Percentiles rank a stretch among this genome's conserved stretches.
phyloP scores from a whole-genome alignment of 2,888 invertebrate species.

The Isoperla grammatica region DNA sequence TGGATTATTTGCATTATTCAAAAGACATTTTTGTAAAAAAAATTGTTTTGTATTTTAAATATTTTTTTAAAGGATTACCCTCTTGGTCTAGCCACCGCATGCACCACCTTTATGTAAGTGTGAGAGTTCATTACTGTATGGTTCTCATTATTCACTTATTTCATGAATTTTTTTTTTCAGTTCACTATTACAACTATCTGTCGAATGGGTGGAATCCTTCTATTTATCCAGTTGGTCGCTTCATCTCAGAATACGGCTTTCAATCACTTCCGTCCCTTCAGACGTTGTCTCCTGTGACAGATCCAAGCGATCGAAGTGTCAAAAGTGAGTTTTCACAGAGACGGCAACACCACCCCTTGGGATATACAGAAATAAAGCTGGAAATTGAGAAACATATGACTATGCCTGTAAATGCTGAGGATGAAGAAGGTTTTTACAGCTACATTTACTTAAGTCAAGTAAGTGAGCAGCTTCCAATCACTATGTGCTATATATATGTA shows the following conservation, averaged over 20 bases:
- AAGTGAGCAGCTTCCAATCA: no score
- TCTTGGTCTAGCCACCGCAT: no score
- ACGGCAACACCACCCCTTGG: slow-evolving; percentile 81
- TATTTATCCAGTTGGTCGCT: slow-evolving; percentile 74
- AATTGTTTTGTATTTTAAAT: no score
- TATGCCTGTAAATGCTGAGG: slow-evolving; percentile 46
- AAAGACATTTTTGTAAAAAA: no score
- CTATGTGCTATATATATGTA: no score
- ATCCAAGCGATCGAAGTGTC: slow-evolving; percentile 42
- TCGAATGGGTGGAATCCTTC: slow-evolving; percentile 73
- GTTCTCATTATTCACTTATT: not conserved
- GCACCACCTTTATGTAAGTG: no score
- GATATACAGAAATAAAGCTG: slow-evolving; percentile 57
- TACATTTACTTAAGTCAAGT: slow-evolving; percentile 84
- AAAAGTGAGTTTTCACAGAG: slow-evolving; percentile 61
- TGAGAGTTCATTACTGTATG: no score
- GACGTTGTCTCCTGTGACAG: slow-evolving; percentile 58
- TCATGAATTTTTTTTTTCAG: slow-evolving; percentile 44
- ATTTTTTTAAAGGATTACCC: no score
- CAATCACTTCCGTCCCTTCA: slow-evolving; percentile 78
- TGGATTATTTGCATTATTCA: no score
- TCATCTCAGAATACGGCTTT: slow-evolving; percentile 93
- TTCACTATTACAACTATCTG: slow-evolving; percentile 85
- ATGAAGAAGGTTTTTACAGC: slow-evolving; percentile 51
- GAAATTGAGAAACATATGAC: slow-evolving; percentile 60